Evolutionary conservation across 2,113 vertebrate species (phyloP), one percentile per base, ranked within the genome.

Genomic region (Cinclus cinclus): DNA sequence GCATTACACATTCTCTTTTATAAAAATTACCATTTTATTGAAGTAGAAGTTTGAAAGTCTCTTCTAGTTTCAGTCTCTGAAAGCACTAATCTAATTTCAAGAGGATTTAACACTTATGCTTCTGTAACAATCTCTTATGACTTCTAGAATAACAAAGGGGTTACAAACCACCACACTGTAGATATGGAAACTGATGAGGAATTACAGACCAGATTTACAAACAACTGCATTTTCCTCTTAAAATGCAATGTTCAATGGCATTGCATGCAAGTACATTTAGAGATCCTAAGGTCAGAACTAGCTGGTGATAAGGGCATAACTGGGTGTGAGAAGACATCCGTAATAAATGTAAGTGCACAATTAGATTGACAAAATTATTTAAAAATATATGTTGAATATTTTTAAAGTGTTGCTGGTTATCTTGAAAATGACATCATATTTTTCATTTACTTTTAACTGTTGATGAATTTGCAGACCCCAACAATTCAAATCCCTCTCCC

Each of bases 71-170:
- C 83, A 87, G 47, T 15, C 70, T 73, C 47, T 19, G 53, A 92
- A 92, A 96, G 74, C 55, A 95, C 31, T 77, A 62, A 90, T 28
- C 84, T 94, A 62, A 91, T 84, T 95, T 53, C 58, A 70, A 93
- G 50, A 85, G 53, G 39, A 83, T 90, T 92, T 92, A 44, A 90
- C 93, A 91, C 37, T 90, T 74, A 77, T 75, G 64, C 62, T 78
- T 83, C 64, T 90, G 53, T 31, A 83, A 89, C 22, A 44, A 63
- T 68, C 50, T 85, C 42, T 68, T 62, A 83, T 76, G 67, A 50
- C 63, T 42, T 92, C 55, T 20, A 33, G 41, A 94, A 58, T 74
- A 95, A 84, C 58, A 92, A 62, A 88, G 81, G 22, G 55, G 46
- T 33, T 94, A 44, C 44, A 18, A 93, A 81, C 90, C 63, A 89